Base-by-base conservation (phyloP, 2,113 vertebrate genomes). In the Colaptes auratus region DNA sequence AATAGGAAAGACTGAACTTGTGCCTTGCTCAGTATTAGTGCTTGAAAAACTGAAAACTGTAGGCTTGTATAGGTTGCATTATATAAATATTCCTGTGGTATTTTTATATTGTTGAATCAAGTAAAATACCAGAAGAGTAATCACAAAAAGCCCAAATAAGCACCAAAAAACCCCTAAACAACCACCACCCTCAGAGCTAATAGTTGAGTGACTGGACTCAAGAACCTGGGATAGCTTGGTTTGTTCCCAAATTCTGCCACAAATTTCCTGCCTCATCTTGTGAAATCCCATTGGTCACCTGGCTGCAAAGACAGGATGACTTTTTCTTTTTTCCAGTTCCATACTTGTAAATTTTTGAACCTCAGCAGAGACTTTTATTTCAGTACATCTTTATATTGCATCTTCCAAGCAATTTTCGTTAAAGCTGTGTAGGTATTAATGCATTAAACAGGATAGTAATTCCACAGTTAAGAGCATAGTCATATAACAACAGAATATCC, bases 101-200 rank as follows among this genome's bases (percentile, higher is more conserved):
- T 71, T 93, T 92, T 96, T 78, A 23, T 17, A 42, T 71, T 89
- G 67, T 53, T 85, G 55, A 79, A 69, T 92, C 60, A 79, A 75
- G 48, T 79, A 28, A 31, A 89, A 92, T 5, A 20, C 69, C 39
- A 63, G 23, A 12, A 75, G 53, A 23, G 21, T 6, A 42, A 73
- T 25, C 30, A 63, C 36, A 53, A 42, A 71, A 56, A 10, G 7
- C 3, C 28, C 18, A 24, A 82, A n/a, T 6, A 66, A 35, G 46
- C 31, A 44, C 25, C 25, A 31, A 79, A 89, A 56, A 7, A 1
- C 0, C 35, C 31, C 12, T 2, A 5, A 70, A 7, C 9, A 55
- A 5, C 7, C 42, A 64, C n/a, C 30, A 63, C 4, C 31, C 56
- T 66, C 44, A 35, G 48, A 81, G 21, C 59, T 78, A 67, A 36